A percentile compares a stretch with the other conserved stretches of the same genome.
phyloP scores from a whole-genome alignment of 1,140 invertebrate species.

The Bilobella aurantiaca region DNA sequence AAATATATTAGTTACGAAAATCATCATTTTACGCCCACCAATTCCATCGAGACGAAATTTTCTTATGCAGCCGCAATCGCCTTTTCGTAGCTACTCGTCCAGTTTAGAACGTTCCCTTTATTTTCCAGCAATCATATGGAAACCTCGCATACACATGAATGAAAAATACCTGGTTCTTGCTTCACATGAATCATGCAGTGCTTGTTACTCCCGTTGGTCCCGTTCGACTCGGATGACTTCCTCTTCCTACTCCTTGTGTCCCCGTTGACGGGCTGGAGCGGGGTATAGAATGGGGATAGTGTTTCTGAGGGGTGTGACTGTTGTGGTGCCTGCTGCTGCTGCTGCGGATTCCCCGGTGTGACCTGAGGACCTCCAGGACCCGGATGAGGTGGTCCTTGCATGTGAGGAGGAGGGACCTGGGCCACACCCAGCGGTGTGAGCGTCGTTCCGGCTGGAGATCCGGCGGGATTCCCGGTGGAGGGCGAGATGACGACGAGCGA shows the following conservation, averaged over 20 bases:
- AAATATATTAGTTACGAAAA: too few relatives aligned
- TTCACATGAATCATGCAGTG: too few relatives aligned
- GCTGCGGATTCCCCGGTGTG: too few relatives aligned
- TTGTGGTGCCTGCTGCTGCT: neutral
- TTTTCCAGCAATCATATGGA: too few relatives aligned
- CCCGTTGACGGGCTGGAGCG: too few relatives aligned
- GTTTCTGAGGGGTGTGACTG: slow-evolving; percentile 5
- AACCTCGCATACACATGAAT: too few relatives aligned
- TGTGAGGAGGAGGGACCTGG: slow-evolving; percentile 22
- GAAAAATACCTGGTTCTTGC: slow-evolving; percentile 71
- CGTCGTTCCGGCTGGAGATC: slow-evolving; percentile 33
- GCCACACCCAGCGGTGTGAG: slow-evolving; percentile 29
- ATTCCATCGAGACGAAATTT: too few relatives aligned
- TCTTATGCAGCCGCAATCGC: too few relatives aligned
- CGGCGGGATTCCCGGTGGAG: slow-evolving; percentile 29
- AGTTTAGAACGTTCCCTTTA: too few relatives aligned
- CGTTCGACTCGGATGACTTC: slow-evolving; percentile 50
- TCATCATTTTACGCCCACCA: too few relatives aligned
- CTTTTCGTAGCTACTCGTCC: too few relatives aligned
- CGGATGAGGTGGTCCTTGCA: slow-evolving; percentile 28
- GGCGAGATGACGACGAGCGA: slow-evolving; percentile 28
- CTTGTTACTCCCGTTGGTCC: slow-evolving; percentile 37
- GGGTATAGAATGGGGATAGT: slow-evolving; percentile 27
- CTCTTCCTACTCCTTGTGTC: slow-evolving; percentile 54
- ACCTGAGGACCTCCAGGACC: slow-evolving; percentile 36